Evolutionary conservation across 2,888 invertebrate genomes (phyloP).

Genomic region (Chrysina gloriosa): DNA sequence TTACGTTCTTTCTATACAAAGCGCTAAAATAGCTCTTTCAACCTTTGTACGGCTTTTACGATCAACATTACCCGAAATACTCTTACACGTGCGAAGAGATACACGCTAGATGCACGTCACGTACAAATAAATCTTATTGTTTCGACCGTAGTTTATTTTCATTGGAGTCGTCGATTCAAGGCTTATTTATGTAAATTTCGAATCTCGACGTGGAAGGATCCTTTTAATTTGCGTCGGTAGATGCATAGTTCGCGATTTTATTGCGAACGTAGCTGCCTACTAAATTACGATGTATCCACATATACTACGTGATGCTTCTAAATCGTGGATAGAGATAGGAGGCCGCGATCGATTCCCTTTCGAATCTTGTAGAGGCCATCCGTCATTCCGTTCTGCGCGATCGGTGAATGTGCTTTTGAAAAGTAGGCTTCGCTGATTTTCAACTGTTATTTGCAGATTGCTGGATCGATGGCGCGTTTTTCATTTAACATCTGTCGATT

Average conservation of each 20-base stretch:
- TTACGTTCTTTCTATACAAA: no score
- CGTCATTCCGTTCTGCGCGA: neutral
- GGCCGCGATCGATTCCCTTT: slow-evolving; percentile 10
- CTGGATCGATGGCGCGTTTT: neutral
- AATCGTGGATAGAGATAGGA: neutral
- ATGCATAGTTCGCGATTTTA: neutral
- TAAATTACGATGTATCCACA: neutral
- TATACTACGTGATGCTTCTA: neutral
- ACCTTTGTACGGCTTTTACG: no score
- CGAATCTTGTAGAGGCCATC: neutral
- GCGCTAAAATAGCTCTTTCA: no score
- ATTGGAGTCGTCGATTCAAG: no score
- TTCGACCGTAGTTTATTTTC: no score
- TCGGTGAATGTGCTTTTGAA: neutral
- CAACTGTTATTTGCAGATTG: neutral
- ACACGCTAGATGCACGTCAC: no score
- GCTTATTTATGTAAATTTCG: no score
- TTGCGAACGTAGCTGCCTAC: neutral
- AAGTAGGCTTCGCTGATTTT: slow-evolving; percentile 9
- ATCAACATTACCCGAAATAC: no score
- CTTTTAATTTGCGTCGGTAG: no score
- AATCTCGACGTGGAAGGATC: no score
- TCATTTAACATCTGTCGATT: neutral
- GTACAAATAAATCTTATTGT: no score
- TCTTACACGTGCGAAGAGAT: no score